These are phyloP conservation scores for Macrochelys suwanniensis DNA, from an alignment of 2,797 vertebrate genomes.

Conservation along the genomic window DNA sequence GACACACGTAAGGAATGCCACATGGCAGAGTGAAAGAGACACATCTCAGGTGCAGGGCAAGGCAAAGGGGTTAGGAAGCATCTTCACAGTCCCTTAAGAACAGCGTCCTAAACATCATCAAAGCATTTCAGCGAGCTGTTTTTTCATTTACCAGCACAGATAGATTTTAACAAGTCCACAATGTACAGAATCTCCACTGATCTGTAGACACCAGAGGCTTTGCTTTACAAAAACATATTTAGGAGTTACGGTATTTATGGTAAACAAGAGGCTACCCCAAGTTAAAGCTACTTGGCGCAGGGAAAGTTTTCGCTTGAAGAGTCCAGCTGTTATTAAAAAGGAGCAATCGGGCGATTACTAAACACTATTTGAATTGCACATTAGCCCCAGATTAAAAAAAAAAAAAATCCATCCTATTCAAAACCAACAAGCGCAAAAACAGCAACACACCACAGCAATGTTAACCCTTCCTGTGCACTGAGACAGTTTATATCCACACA, in stretches of 20 bases:
- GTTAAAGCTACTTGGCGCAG: neutral
- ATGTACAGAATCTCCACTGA: neutral
- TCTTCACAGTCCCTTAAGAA: neutral
- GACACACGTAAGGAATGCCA: neutral
- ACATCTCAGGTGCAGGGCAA: neutral
- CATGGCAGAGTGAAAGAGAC: neutral
- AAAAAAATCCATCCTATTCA: neutral
- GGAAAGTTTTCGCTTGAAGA: neutral
- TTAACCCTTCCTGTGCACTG: neutral
- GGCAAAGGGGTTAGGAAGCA: neutral
- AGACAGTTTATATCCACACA: accelerated
- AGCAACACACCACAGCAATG: accelerated
- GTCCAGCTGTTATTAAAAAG: slow-evolving; percentile 41
- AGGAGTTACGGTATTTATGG: neutral
- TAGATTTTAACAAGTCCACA: neutral
- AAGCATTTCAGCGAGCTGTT: neutral
- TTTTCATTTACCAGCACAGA: neutral
- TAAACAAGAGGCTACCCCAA: accelerated
- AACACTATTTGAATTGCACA: slow-evolving; percentile 50
- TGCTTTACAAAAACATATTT: accelerated
- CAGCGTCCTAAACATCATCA: neutral
- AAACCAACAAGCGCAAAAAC: neutral
- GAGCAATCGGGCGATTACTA: slow-evolving; percentile 11
- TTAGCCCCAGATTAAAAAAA: slow-evolving; percentile 3
- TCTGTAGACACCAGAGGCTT: neutral